These are phyloP conservation scores for Aethina tumida DNA, from an alignment of 1,140 invertebrate genomes.

Conservation along the genomic window DNA sequence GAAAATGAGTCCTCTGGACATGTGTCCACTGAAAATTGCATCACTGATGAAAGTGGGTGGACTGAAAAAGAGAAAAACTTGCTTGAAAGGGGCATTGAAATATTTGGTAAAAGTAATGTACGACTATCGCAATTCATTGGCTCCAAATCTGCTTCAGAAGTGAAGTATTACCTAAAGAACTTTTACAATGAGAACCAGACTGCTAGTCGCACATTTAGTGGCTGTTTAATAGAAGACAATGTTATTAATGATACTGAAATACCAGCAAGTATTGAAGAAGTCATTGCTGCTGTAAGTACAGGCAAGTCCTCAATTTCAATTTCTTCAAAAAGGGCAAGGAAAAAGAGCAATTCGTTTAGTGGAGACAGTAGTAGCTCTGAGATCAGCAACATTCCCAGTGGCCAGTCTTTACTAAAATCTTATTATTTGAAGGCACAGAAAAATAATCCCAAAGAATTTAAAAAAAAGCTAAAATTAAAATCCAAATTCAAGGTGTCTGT, in stretches of 20 bases:
- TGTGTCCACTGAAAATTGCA: slow-evolving; percentile 29
- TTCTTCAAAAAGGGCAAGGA: slow-evolving; percentile 7
- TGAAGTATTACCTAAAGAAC: slow-evolving; percentile 44
- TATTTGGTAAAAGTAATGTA: slow-evolving; percentile 51
- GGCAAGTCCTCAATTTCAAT: slow-evolving; percentile 38
- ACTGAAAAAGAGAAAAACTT: slow-evolving; percentile 46
- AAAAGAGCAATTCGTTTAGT: slow-evolving; percentile 15
- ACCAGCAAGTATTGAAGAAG: slow-evolving; percentile 42
- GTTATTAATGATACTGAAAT: slow-evolving; percentile 25
- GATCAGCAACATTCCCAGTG: background rate
- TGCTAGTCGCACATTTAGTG: slow-evolving; percentile 9
- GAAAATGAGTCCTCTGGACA: slow-evolving; percentile 16
- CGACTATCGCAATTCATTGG: slow-evolving; percentile 54
- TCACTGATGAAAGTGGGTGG: slow-evolving; percentile 38
- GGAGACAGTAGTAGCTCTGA: slow-evolving; percentile 3
- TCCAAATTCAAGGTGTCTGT: slow-evolving; percentile 13
- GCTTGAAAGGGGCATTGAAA: slow-evolving; percentile 49
- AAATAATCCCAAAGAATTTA: slow-evolving; percentile 10
- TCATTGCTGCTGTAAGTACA: slow-evolving; percentile 42
- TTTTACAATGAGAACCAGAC: slow-evolving; percentile 26
- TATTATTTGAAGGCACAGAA: too few relatives aligned
- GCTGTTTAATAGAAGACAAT: slow-evolving; percentile 4
- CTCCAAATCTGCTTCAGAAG: slow-evolving; percentile 50
- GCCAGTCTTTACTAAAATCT: too few relatives aligned
- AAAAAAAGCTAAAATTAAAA: slow-evolving; percentile 17